Percentiles rank a stretch among this genome's conserved stretches.
Conservation (phyloP, 2,888 invertebrate species). For the Camptogramma bilineatum region DNA sequence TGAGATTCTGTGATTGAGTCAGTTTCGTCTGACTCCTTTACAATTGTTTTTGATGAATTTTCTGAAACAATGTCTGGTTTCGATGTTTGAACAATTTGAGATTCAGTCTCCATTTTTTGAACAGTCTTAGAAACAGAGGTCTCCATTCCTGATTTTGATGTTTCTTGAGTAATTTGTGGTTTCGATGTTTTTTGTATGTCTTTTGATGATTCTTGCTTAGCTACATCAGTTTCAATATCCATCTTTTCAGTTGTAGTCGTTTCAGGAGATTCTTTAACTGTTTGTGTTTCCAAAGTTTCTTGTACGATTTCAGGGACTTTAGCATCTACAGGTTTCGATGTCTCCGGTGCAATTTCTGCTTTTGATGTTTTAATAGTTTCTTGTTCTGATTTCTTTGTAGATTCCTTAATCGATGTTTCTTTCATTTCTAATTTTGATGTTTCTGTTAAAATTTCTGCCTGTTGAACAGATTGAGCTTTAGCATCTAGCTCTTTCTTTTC, state of each 20-base stretch:
- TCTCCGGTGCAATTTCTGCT: neutral
- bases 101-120: conserved; percentile 6
- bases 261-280: neutral
- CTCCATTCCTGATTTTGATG: neutral
- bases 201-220: neutral
- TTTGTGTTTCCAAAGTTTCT: neutral
- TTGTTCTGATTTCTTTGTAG: neutral
- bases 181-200: neutral
- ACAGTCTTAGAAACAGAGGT: neutral
- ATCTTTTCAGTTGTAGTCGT: neutral
- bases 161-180: conserved; percentile 4
- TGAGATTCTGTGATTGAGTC: conserved; percentile 14
- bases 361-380: neutral
- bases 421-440: neutral
- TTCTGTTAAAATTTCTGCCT: neutral
- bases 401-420: neutral
- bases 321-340: neutral
- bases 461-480: neutral
- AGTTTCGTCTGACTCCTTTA: conserved; percentile 10
- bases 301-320: neutral
- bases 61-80: neutral
- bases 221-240: neutral
- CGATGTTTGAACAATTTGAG: neutral
- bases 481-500: neutral
- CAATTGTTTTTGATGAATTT: neutral